Evolutionary conservation across 2,888 invertebrate species (phyloP).

Genomic region (Dyspetes luteomarginatus): DNA sequence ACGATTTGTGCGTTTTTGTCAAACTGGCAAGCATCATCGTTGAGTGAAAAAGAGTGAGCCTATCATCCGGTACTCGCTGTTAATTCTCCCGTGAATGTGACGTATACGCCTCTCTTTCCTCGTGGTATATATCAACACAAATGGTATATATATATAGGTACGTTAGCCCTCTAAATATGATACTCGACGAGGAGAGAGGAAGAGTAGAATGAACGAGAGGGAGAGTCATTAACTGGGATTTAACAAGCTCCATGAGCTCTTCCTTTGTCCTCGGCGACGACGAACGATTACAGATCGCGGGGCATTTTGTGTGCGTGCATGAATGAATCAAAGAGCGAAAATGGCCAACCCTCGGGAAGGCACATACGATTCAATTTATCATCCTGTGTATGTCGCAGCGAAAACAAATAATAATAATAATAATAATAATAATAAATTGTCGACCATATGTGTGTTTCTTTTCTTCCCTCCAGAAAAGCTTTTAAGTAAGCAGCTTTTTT

Average conservation of each 20-base stretch:
- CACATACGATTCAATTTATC: constrained; percentile 37
- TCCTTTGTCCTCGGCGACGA: constrained; percentile 32
- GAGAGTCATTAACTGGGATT: constrained; percentile 44
- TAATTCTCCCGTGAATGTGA: constrained; percentile 18
- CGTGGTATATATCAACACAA: constrained; percentile 29
- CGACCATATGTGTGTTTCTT: constrained; percentile 29
- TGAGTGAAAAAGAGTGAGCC: constrained; percentile 16
- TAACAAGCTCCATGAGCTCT: constrained; percentile 39
- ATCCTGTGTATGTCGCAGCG: constrained; percentile 42
- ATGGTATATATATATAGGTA: constrained; percentile 44
- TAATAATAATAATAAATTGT: constrained; percentile 48
- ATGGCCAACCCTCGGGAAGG: constrained; percentile 17
- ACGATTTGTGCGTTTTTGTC: constrained; percentile 1
- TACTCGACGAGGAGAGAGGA: constrained; percentile 17
- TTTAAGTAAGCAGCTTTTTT: neutral
- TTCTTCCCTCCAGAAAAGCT: neutral
- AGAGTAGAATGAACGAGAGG: neutral
- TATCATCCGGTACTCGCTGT: constrained; percentile 2
- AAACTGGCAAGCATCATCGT: neutral
- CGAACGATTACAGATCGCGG: neutral
- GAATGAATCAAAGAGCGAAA: constrained; percentile 19
- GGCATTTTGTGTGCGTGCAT: constrained; percentile 9
- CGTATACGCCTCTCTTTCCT: neutral
- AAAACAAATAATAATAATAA: no score
- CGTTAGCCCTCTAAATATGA: constrained; percentile 34